Percentiles rank a stretch among this genome's conserved stretches.
phyloP scores from a whole-genome alignment of 2,797 vertebrate species.

The Phoeniculus purpureus region DNA sequence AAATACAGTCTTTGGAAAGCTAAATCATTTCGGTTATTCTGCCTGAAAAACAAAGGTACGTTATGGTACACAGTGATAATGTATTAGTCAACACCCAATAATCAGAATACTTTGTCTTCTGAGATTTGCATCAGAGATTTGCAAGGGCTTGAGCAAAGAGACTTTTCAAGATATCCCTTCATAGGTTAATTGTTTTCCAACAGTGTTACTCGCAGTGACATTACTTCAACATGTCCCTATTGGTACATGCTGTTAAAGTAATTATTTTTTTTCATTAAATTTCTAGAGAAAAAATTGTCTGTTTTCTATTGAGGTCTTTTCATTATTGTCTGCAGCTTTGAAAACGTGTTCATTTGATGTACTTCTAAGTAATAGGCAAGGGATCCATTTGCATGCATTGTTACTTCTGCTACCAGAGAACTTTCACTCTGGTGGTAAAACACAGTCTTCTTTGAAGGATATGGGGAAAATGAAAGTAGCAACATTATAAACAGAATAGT shows the following conservation, averaged over 20 bases:
- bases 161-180: neutral
- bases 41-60: neutral
- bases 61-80: constrained; percentile 17
- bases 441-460: neutral
- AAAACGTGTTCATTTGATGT: neutral
- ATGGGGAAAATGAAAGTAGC: neutral
- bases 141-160: neutral
- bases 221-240: neutral
- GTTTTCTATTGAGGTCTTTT: neutral
- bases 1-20: constrained; percentile 48
- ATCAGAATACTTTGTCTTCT: constrained; percentile 30
- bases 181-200: constrained; percentile 24
- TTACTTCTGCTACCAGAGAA: neutral
- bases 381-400: neutral
- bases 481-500: neutral
- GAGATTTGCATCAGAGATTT: neutral
- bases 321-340: neutral
- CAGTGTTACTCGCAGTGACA: neutral
- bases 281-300: neutral
- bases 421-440: neutral
- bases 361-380: neutral
- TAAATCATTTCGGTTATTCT: constrained; percentile 33
- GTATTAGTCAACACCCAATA: constrained; percentile 8
- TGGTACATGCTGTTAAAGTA: neutral
- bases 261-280: neutral